phyloP scores from a whole-genome alignment of 2,888 invertebrate genomes.

The Thereva unica region DNA sequence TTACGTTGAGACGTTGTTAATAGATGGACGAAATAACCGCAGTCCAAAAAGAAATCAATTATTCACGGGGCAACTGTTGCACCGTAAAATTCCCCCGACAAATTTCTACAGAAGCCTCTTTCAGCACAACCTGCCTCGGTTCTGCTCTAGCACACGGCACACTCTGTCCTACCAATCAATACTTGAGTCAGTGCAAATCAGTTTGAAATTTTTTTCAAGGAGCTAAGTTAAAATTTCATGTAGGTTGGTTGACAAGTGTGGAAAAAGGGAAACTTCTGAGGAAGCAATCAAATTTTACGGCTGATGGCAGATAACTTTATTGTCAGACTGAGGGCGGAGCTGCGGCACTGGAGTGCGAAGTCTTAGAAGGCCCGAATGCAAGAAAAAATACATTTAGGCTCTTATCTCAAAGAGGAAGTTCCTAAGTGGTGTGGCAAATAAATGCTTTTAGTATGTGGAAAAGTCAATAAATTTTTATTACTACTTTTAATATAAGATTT shows the following conservation, averaged over 20 bases:
- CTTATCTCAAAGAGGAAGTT: slow-evolving; percentile 27
- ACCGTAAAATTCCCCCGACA: too few relatives aligned
- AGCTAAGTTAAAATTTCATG: slow-evolving; percentile 28
- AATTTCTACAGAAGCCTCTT: too few relatives aligned
- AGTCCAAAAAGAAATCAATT: too few relatives aligned
- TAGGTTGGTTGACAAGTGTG: slow-evolving; percentile 24
- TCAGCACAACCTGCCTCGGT: too few relatives aligned
- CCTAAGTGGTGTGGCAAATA: slow-evolving; percentile 29
- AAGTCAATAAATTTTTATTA: slow-evolving; percentile 35
- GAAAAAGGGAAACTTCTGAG: slow-evolving; percentile 32
- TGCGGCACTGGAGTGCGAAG: background rate
- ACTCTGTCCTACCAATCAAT: slow-evolving; percentile 25
- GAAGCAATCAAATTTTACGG: slow-evolving; percentile 36
- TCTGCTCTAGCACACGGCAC: slow-evolving; percentile 8
- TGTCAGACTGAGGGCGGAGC: slow-evolving; percentile 19
- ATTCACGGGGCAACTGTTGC: too few relatives aligned
- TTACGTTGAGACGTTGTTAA: too few relatives aligned
- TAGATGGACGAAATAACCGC: too few relatives aligned
- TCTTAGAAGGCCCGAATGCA: background rate
- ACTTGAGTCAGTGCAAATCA: slow-evolving; percentile 24
- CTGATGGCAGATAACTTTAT: slow-evolving; percentile 35
- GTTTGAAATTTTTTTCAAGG: slow-evolving; percentile 20
- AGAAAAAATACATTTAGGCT: slow-evolving; percentile 13
- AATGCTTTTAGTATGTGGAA: slow-evolving; percentile 29
- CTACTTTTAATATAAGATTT: slow-evolving; percentile 27